Percentiles rank a stretch among this genome's conserved stretches.
Evolutionary conservation across 2,113 vertebrate genomes (phyloP).

Genomic region (Narcine bancroftii): DNA sequence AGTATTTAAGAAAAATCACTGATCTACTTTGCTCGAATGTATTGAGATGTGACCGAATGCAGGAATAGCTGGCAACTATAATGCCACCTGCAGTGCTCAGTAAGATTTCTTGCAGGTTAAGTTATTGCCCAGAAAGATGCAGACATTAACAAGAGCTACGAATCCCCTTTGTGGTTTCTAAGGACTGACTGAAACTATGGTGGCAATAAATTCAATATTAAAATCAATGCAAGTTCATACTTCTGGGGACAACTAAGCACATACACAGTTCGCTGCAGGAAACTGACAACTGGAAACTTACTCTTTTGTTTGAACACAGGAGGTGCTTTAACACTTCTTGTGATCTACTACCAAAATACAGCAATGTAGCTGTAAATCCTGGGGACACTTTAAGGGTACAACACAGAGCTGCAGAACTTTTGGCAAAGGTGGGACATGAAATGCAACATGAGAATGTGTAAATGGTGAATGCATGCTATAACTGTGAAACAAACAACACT

Average conservation of each 20-base stretch:
- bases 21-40: background rate
- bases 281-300: too few relatives aligned
- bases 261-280: background rate
- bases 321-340: too few relatives aligned
- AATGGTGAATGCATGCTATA: too few relatives aligned
- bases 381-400: background rate
- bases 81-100: background rate
- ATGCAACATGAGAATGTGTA: too few relatives aligned
- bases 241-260: background rate
- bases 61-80: background rate
- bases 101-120: background rate
- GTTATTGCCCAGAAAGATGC: background rate
- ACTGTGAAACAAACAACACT: too few relatives aligned
- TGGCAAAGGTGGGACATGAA: background rate
- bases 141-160: background rate
- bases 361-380: background rate
- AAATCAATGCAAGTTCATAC: background rate
- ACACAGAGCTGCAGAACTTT: background rate
- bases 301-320: too few relatives aligned
- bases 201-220: background rate
- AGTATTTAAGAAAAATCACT: background rate
- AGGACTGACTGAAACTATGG: background rate
- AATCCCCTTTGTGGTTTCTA: background rate
- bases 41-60: background rate
- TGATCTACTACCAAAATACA: background rate